Evolutionary conservation across 2,113 vertebrate species (phyloP).

Genomic region (Acanthochromis polyacanthus): DNA sequence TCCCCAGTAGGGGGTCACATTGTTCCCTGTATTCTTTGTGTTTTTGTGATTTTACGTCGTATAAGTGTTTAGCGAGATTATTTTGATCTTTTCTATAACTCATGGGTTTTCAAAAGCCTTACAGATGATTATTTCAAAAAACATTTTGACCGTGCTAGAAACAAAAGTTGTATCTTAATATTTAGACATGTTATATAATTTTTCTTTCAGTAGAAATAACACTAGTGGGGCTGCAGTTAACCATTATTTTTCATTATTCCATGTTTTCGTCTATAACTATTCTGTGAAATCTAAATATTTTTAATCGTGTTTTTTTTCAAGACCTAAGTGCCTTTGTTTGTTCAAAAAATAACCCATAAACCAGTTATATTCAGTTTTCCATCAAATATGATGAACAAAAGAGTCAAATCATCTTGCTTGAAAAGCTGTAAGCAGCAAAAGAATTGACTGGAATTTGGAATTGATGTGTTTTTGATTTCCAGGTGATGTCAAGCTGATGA

Average conservation of each 20-base stretch:
- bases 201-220: neutral
- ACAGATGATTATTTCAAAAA: no score
- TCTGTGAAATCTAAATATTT: neutral
- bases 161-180: no score
- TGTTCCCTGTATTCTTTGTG: no score
- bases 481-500: slow-evolving; percentile 52
- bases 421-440: neutral
- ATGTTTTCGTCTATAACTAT: neutral
- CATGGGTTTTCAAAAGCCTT: neutral
- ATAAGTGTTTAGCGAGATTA: no score
- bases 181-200: neutral
- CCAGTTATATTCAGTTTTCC: no score
- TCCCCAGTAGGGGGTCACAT: no score
- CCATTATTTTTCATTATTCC: neutral
- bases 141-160: no score
- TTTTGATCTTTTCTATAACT: neutral
- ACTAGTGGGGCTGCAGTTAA: neutral
- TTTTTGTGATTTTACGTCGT: no score
- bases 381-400: no score
- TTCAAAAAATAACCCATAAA: no score
- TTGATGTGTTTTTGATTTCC: neutral
- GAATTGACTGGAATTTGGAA: no score
- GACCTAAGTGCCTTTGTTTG: neutral
- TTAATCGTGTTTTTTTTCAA: neutral
- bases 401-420: neutral